Evolutionary conservation across 2,797 vertebrate genomes (phyloP), one percentile per base, ranked within the genome.

Genomic region (Sciurus vulgaris): DNA sequence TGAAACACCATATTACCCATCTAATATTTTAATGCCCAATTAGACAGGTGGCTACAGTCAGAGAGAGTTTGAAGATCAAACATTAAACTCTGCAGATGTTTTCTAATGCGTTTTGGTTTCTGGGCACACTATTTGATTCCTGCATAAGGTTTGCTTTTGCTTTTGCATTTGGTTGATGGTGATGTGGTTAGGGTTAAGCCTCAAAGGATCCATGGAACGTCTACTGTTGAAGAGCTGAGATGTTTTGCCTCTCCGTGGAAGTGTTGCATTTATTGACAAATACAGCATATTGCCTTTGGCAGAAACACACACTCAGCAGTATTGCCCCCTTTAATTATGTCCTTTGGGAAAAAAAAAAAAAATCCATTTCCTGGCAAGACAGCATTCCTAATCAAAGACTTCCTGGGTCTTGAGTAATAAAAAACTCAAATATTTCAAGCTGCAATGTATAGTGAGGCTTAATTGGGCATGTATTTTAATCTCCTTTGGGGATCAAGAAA

Each of bases 301-400:
- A 61, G 4, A 24, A 26, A 69, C 5, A n/a, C 0, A 0, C n/a
- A 49, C 14, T 89, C 61, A 81, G 49, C 44, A 54, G 41, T 38
- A 33, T n/a, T 67, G 4, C 11, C 69, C 47, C 44, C 76, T 91
- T 90, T 86, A 95, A 86, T 96, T 89, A 56, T 73, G 28, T 91
- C 84, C 49, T 74, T 67, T n/a, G 22, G 18, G 49, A n/a, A 30
- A 38, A 44, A 20, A 24, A n/a, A 30, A 38, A 44, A 20, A 24
- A 92, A 41, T 41, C 38, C 12, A 24, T 86, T 74, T 70, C 24
- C n/a, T 93, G 59, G 35, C 44, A 78, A 94, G 47, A 33, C 33
- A 85, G 72, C 11, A 73, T 94, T 94, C 61, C 67, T 95, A 69
- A 82, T 93, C 72, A 95, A 77, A 97, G 72, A 73, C 35, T 94